Percentiles rank a stretch among this genome's conserved stretches.
These are phyloP conservation scores for Ophioderma brevispina DNA, from an alignment of 35 echinoderm and acorn worm genomes.

Conservation along the genomic window DNA sequence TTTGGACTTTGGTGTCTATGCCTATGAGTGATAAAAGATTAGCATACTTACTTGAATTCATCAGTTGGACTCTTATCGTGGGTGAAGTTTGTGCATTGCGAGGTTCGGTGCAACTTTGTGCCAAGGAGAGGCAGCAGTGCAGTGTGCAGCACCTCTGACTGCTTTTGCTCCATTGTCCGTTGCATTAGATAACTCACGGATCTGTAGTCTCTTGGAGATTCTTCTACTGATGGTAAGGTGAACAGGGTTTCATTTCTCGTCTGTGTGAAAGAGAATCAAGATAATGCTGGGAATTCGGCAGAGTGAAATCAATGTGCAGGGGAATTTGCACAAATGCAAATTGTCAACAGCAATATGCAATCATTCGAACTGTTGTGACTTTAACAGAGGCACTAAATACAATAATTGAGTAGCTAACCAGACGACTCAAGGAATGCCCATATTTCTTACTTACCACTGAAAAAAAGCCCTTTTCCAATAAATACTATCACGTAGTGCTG, in stretches of 20 bases:
- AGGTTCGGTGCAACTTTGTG: neutral
- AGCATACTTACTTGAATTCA: conserved; percentile 15
- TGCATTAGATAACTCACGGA: neutral
- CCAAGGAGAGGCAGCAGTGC: neutral
- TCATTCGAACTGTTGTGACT: no score
- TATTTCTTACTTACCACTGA: no score
- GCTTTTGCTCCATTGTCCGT: neutral
- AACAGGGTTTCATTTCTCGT: conserved; percentile 23
- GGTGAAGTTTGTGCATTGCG: neutral
- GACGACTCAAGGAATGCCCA: no score
- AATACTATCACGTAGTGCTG: no score
- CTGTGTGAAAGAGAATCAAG: conserved; percentile 14
- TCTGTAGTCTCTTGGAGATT: neutral
- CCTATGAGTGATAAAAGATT: no score
- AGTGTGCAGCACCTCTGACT: neutral
- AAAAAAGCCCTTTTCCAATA: no score
- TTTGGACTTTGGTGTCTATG: neutral
- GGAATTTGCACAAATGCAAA: no score
- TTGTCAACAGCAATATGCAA: no score
- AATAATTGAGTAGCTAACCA: no score
- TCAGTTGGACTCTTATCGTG: neutral
- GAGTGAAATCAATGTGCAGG: no score
- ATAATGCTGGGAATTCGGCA: no score
- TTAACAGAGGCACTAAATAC: no score
- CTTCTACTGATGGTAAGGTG: neutral